These are phyloP conservation scores for Cuniculus paca DNA, from an alignment of 2,797 vertebrate species.

Conservation along the genomic window DNA sequence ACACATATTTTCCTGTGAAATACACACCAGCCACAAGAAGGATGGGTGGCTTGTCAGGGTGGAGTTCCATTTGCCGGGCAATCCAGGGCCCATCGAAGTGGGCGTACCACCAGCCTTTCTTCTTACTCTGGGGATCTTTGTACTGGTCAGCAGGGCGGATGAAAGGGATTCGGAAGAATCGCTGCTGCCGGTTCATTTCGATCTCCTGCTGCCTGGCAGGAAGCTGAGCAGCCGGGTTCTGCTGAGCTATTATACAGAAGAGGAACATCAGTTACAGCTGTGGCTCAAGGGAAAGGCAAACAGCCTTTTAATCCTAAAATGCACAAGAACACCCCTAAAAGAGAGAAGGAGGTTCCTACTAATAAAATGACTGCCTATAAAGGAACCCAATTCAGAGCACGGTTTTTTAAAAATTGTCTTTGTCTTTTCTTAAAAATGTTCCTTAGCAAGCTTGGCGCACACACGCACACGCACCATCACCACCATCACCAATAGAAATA, in stretches of 20 bases:
- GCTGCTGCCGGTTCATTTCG: slow-evolving; percentile 94
- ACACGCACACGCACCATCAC: no score
- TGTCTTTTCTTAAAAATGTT: slow-evolving; percentile 28
- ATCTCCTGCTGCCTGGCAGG: slow-evolving; percentile 93
- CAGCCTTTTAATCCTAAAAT: neutral
- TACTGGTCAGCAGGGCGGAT: slow-evolving; percentile 96
- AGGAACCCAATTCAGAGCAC: neutral
- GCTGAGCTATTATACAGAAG: slow-evolving; percentile 90
- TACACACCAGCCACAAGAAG: slow-evolving; percentile 96
- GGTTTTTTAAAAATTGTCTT: slow-evolving; percentile 56
- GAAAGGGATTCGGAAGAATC: slow-evolving; percentile 98
- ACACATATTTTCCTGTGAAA: neutral
- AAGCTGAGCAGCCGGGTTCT: slow-evolving; percentile 91
- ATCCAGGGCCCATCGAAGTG: slow-evolving; percentile 99
- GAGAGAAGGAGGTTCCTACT: neutral
- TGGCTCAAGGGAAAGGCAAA: neutral
- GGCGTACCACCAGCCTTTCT: slow-evolving; percentile 99
- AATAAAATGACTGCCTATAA: neutral
- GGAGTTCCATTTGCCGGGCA: slow-evolving; percentile 98
- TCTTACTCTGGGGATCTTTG: slow-evolving; percentile 96
- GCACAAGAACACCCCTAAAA: neutral
- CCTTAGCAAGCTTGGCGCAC: neutral
- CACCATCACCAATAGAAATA: neutral
- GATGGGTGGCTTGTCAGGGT: slow-evolving; percentile 97
- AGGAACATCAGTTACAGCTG: slow-evolving; percentile 64